Evolutionary conservation across 2,113 vertebrate species (phyloP), one percentile per base, ranked within the genome.

Genomic region (Hippotragus niger): DNA sequence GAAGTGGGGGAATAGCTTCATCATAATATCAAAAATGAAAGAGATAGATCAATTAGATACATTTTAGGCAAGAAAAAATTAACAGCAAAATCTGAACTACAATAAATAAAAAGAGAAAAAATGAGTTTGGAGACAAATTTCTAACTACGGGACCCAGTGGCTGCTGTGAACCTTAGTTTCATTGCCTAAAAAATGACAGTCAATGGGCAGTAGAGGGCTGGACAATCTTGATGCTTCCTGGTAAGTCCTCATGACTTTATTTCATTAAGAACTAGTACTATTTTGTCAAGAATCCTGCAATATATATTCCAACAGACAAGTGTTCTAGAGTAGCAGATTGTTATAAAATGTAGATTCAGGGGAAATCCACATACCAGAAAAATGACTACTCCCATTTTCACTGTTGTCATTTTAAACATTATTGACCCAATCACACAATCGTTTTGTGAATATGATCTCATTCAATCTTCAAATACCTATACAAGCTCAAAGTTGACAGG

Each of bases 11-110:
- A 36, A 71, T 0, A 36, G 71, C 13, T 53, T 74, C n/a, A 43
- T 64, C 14, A 80, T 43, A 92, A n/a, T 71, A 82, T 67, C 5
- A 12, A 13, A 88, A 25, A 15, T 50, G 3, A 23, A 47, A 90
- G 40, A 92, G 16, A 40, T 0, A 85, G 16, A 45, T 57, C 76
- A 83, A 27, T 33, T 82, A 80, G 60, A 78, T 12, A 53, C 7
- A 86, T 31, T 45, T 60, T 23, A 94, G 6, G 17, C 15, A 94
- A 78, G 47, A 88, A 85, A 64, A 23, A 52, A 36, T 47, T 33
- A 93, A 58, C 19, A 95, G 50, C 90, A 90, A 83, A 96, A 94
- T 88, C 91, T 91, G 47, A 95, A 92, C 11, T 33, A 76, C 21
- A 88, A 33, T 55, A 90, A 78, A 84, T 74, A 47, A 67, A 93